Conservation (phyloP, 1,140 invertebrate genomes). For the Globodera rostochiensis region DNA sequence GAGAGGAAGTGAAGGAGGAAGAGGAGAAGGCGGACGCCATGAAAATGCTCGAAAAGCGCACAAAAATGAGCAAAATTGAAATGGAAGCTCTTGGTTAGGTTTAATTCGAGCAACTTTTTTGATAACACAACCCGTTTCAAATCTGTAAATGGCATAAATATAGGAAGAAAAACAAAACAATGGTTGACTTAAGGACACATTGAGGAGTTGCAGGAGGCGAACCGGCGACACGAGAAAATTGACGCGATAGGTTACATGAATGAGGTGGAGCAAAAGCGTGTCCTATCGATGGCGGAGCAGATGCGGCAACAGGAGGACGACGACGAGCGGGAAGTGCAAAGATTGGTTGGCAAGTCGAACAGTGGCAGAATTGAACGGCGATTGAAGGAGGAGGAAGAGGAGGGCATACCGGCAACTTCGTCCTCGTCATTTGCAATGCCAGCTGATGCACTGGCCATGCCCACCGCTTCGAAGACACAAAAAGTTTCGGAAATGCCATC, state of each 20-base stretch:
- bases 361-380: slow-evolving; percentile 36
- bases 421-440: no score
- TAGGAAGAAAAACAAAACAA: no score
- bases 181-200: slow-evolving; percentile 75
- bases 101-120: slow-evolving; percentile 22
- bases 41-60: slow-evolving; percentile 90
- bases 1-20: slow-evolving; percentile 90
- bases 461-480: background rate
- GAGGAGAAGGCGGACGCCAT: slow-evolving; percentile 98
- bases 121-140: background rate
- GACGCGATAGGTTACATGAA: slow-evolving; percentile 48
- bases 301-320: slow-evolving; percentile 54
- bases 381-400: slow-evolving; percentile 45
- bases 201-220: slow-evolving; percentile 94
- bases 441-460: no score
- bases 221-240: slow-evolving; percentile 75
- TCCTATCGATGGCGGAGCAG: slow-evolving; percentile 47
- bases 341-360: slow-evolving; percentile 43
- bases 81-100: slow-evolving; percentile 78
- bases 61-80: slow-evolving; percentile 92
- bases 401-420: background rate
- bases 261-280: slow-evolving; percentile 36
- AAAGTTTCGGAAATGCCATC: background rate
- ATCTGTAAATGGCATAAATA: no score
- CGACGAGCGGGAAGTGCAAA: slow-evolving; percentile 53